Evolutionary conservation across 2,888 invertebrate genomes (phyloP).

Genomic region (Chelonus formosanus): DNA sequence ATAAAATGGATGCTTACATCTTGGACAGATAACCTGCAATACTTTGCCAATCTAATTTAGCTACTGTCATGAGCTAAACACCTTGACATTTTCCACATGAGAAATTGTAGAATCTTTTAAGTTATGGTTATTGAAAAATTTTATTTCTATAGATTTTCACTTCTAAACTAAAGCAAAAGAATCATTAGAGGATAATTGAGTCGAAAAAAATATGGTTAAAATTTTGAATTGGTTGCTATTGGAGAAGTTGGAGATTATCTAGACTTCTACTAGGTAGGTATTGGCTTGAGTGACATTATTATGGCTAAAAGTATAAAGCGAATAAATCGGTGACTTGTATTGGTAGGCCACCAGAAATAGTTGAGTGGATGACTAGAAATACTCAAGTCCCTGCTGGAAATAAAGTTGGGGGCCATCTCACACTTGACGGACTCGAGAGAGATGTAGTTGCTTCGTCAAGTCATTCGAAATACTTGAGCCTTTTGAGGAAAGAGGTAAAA

Average conservation of each 20-base stretch:
- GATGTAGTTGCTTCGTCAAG: conserved; percentile 36
- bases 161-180: too few relatives aligned
- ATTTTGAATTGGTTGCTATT: too few relatives aligned
- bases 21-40: conserved; percentile 36
- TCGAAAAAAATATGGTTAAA: too few relatives aligned
- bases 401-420: conserved; percentile 39
- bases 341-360: conserved; percentile 36
- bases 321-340: conserved; percentile 12
- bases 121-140: neutral
- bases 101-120: too few relatives aligned
- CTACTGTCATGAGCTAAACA: too few relatives aligned
- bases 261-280: too few relatives aligned
- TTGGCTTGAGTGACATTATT: conserved; percentile 37
- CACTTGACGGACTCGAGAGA: conserved; percentile 13
- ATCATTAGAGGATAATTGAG: too few relatives aligned
- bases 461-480: conserved; percentile 29
- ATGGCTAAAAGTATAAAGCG: conserved; percentile 24
- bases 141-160: neutral
- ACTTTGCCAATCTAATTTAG: neutral
- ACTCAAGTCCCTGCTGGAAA: conserved; percentile 43
- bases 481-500: conserved; percentile 20
- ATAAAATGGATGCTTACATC: conserved; percentile 45
- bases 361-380: conserved; percentile 44
- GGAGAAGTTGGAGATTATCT: too few relatives aligned
- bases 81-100: too few relatives aligned